Conservation (phyloP, 2,113 vertebrate species). For the Syngnathoides biaculeatus region DNA sequence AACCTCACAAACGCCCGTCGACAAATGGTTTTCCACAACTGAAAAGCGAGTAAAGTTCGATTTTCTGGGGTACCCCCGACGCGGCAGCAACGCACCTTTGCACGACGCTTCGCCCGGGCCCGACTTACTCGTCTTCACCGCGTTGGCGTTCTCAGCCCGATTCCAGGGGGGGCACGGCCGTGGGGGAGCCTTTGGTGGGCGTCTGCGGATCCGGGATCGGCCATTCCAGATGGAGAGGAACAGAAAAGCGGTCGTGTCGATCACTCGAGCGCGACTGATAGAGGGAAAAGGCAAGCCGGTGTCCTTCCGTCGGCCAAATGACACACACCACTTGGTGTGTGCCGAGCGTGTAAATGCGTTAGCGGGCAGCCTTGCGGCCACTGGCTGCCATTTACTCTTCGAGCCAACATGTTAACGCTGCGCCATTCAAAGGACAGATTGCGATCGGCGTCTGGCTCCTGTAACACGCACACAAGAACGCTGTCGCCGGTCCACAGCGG, state of each 20-base stretch:
- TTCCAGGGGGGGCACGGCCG: too few relatives aligned
- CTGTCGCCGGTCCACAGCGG: slow-evolving; percentile 39
- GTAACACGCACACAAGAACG: slow-evolving; percentile 49
- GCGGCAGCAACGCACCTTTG: too few relatives aligned
- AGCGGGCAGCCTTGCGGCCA: slow-evolving; percentile 11
- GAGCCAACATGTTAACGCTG: slow-evolving; percentile 39
- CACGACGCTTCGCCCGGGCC: too few relatives aligned
- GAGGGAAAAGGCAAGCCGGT: slow-evolving; percentile 43
- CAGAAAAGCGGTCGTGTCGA: slow-evolving; percentile 40
- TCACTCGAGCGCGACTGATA: slow-evolving; percentile 48
- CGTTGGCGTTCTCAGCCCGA: slow-evolving; percentile 34
- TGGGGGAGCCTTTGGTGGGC: slow-evolving; percentile 45
- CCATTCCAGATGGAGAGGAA: slow-evolving; percentile 56
- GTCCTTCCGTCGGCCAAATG: slow-evolving; percentile 41
- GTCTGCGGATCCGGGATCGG: slow-evolving; percentile 14
- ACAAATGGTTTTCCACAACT: too few relatives aligned
- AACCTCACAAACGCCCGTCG: too few relatives aligned
- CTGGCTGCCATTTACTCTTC: slow-evolving; percentile 31
- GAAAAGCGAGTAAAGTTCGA: too few relatives aligned
- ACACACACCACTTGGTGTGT: slow-evolving; percentile 25
- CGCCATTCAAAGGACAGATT: slow-evolving; percentile 56
- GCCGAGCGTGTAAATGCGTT: slow-evolving; percentile 27
- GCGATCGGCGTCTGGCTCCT: slow-evolving; percentile 55
- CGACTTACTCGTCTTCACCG: too few relatives aligned
- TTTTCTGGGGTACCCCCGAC: too few relatives aligned